Evolutionary conservation across 2,113 vertebrate species (phyloP), one percentile per base, ranked within the genome.

Genomic region (Dendropsophus ebraccatus): DNA sequence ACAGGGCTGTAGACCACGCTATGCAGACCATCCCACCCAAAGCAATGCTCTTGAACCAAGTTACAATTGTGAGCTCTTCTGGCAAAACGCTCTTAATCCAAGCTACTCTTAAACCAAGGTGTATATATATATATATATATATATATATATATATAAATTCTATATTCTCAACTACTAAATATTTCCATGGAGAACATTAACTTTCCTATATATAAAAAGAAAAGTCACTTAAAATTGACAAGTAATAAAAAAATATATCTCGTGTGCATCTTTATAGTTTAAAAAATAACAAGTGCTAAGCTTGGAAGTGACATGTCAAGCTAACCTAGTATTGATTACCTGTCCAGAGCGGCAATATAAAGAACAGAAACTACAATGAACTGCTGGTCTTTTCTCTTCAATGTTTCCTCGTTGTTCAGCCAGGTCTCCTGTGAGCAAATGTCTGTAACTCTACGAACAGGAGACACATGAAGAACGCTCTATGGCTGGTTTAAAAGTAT

Each of bases 261-360:
- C 6, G 9, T 9, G 5, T 21, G 65, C 30, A 19, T 52, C 16
- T 19, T 17, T 28, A 52, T 14, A 47, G 73, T 76, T 60, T 60
- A 62, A 56, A 21, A 23, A 62, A 19, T 8, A 47, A 62, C 35
- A 17, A 7, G 9, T 4, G 21, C 35, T 41, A 25, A 60, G 77
- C 77, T 80, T 41, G 37, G n/a, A 80, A 80, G 77, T 80, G 77
- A 80, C 52, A 80, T 62, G 77, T 80, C 77, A 80, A 79, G 32
- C 35, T 62, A 60, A 80, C 77, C 77, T 80, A 54, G 12, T 80
- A 80, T 80, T 80, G 77, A 80, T 80, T 80, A 58, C 23, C 77
- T 80, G 77, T 60, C 32, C 77, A 17, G 37, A 60, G 77, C 21
- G 25, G 77, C 54, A 8, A 35, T 60, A 80, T 80, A 62, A 80